phyloP scores from a whole-genome alignment of 2,113 vertebrate species.

The Cinclus cinclus region DNA sequence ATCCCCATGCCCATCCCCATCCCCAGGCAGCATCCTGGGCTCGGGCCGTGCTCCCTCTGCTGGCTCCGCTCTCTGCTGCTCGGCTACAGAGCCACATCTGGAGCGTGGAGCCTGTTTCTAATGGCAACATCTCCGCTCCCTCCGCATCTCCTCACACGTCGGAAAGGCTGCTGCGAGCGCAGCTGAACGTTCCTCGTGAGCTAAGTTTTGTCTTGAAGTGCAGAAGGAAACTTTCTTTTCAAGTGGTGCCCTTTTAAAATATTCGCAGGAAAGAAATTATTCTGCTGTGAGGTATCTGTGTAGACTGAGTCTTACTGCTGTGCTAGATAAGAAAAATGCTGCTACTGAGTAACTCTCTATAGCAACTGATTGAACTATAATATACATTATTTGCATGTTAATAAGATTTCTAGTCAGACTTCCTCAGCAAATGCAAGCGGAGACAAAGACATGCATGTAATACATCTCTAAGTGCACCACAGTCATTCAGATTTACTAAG shows the following conservation, averaged over 20 bases:
- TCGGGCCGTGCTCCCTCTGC: conserved; percentile 51
- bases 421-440: background rate
- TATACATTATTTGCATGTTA: conserved; percentile 36
- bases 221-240: background rate
- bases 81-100: rapidly evolving
- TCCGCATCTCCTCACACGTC: rapidly evolving
- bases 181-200: background rate
- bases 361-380: conserved; percentile 1
- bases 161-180: rapidly evolving
- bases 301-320: background rate
- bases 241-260: background rate
- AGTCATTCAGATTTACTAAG: background rate
- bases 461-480: background rate
- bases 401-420: background rate
- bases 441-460: background rate
- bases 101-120: background rate
- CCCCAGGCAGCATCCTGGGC: background rate
- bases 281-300: background rate
- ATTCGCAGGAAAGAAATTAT: background rate
- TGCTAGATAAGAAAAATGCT: background rate
- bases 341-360: background rate
- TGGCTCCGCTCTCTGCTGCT: background rate
- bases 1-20: background rate
- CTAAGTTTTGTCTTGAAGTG: background rate
- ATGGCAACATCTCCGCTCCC: background rate